A percentile compares a stretch with the other conserved stretches of the same genome.
Conservation (phyloP, 1,140 invertebrate species). For the Lordiphosa stackelbergi region DNA sequence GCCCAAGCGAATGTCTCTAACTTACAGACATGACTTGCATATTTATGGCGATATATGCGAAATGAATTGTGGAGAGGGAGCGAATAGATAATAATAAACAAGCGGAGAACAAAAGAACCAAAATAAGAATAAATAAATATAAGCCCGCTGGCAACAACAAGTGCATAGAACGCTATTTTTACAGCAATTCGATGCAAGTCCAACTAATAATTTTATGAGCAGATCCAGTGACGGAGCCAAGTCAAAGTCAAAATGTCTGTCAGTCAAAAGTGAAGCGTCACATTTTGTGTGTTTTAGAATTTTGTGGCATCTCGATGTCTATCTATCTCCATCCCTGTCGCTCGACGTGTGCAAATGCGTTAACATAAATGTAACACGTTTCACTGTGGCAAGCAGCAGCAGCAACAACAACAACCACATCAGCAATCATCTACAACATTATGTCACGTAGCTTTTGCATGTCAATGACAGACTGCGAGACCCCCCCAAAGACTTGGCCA, state of each 20-base stretch:
- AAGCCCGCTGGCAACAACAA: neutral
- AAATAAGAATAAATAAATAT: conserved; percentile 7
- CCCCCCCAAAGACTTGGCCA: conserved; percentile 13
- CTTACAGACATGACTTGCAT: conserved; percentile 18
- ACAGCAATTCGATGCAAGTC: neutral
- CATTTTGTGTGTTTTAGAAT: conserved; percentile 12
- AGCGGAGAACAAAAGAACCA: conserved; percentile 4
- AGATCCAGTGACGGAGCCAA: conserved; percentile 10
- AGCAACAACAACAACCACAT: conserved; percentile 6
- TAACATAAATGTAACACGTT: conserved; percentile 55
- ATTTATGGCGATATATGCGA: conserved; percentile 9
- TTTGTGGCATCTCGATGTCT: conserved; percentile 14
- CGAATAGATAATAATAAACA: neutral
- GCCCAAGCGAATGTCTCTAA: neutral
- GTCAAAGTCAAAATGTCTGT: conserved; percentile 8
- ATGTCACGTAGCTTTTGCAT: conserved; percentile 15
- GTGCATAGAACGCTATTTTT: no score
- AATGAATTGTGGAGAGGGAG: conserved; percentile 3
- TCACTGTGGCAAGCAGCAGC: conserved; percentile 8
- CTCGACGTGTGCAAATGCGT: conserved; percentile 45
- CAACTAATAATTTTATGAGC: conserved; percentile 21
- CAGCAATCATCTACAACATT: conserved; percentile 13
- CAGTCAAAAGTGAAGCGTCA: conserved; percentile 13
- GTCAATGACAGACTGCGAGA: conserved; percentile 17
- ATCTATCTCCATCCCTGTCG: neutral